Conservation (phyloP, 1,140 invertebrate genomes). For the Drosophila equinoxialis region DNA sequence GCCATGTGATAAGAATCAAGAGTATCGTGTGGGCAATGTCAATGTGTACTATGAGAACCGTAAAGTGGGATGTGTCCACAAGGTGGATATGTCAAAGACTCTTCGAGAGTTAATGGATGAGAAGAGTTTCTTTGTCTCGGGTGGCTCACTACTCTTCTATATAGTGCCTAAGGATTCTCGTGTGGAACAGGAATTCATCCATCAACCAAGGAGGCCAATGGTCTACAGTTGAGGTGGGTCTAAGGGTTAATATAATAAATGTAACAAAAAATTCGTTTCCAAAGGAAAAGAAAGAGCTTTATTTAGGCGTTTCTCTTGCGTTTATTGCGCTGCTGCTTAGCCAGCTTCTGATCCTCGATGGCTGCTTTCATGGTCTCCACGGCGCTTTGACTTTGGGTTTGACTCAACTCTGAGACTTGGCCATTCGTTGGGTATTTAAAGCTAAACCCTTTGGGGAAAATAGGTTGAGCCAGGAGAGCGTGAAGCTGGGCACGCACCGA, state of each 20-base stretch:
- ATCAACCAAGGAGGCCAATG: constrained; percentile 63
- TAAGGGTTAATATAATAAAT: no score
- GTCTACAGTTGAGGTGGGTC: constrained; percentile 58
- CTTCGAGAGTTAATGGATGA: constrained; percentile 87
- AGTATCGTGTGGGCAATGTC: constrained; percentile 88
- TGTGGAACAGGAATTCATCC: constrained; percentile 66
- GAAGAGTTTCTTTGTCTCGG: constrained; percentile 82
- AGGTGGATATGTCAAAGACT: constrained; percentile 85
- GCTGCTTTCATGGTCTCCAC: constrained; percentile 79
- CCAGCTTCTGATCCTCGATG: constrained; percentile 73
- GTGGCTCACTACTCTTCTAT: constrained; percentile 73
- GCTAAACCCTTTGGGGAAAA: constrained; percentile 88
- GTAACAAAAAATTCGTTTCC: no score
- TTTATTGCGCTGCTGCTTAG: constrained; percentile 75
- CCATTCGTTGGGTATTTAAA: constrained; percentile 84
- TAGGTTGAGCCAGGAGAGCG: constrained; percentile 85
- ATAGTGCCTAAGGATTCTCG: constrained; percentile 65
- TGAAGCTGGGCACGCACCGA: constrained; percentile 85
- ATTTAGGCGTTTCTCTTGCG: constrained; percentile 63
- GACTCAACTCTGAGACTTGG: constrained; percentile 37
- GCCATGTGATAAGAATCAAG: constrained; percentile 89
- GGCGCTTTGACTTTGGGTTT: constrained; percentile 62
- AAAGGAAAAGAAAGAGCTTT: neutral
- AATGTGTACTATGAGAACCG: constrained; percentile 92
- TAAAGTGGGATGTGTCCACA: constrained; percentile 86